A percentile compares a stretch with the other conserved stretches of the same genome.
phyloP scores from a whole-genome alignment of 1,140 invertebrate genomes.

The Solenopsis invicta region DNA sequence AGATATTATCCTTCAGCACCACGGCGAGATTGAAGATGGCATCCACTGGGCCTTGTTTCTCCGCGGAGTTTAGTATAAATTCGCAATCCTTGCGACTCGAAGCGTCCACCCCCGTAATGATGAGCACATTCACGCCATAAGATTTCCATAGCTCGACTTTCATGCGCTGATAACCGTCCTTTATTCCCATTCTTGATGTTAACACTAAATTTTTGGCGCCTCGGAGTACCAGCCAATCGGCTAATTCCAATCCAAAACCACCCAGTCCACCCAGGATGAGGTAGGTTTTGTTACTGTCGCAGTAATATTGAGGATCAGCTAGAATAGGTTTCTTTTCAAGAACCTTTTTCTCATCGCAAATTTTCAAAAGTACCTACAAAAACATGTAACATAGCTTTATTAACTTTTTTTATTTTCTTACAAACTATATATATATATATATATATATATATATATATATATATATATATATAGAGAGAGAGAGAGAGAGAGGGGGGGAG shows the following conservation, averaged over 20 bases:
- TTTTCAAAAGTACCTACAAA: slow-evolving; percentile 88
- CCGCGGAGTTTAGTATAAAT: slow-evolving; percentile 88
- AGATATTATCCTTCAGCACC: slow-evolving; percentile 87
- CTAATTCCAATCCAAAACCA: slow-evolving; percentile 93
- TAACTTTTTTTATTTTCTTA: slow-evolving; percentile 6
- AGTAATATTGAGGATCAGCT: slow-evolving; percentile 88
- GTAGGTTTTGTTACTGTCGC: slow-evolving; percentile 84
- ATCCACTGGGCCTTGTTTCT: slow-evolving; percentile 89
- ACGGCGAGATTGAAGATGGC: slow-evolving; percentile 94
- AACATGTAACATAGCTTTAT: background rate
- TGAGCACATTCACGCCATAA: slow-evolving; percentile 87
- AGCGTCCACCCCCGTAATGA: slow-evolving; percentile 86
- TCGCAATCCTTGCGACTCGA: slow-evolving; percentile 86
- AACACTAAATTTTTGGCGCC: slow-evolving; percentile 91
- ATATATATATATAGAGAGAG: too few relatives aligned
- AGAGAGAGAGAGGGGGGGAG: too few relatives aligned
- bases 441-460: too few relatives aligned
- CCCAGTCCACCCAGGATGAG: slow-evolving; percentile 91
- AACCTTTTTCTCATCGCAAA: slow-evolving; percentile 84
- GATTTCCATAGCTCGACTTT: slow-evolving; percentile 87
- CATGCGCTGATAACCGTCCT: slow-evolving; percentile 90
- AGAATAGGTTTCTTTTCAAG: slow-evolving; percentile 74
- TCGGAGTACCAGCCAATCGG: slow-evolving; percentile 91
- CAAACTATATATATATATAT: background rate
- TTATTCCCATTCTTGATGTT: slow-evolving; percentile 90